Evolutionary conservation across 2,888 invertebrate genomes (phyloP).

Genomic region (Iselma pallidipennis): DNA sequence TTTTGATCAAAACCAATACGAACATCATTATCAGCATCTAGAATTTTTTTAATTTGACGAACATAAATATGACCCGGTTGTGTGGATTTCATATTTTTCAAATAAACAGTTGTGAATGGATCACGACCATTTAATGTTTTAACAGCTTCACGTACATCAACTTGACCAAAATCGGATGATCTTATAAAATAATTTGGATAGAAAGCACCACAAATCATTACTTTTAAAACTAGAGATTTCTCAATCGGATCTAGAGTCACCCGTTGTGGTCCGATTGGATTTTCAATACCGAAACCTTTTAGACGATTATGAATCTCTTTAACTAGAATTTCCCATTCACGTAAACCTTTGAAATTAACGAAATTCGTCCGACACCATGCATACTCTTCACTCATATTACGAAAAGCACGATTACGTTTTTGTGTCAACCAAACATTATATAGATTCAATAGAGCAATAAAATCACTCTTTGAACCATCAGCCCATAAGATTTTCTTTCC

Average conservation of each 20-base stretch:
- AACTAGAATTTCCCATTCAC: constrained; percentile 73
- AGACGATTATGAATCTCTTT: constrained; percentile 71
- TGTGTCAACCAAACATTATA: constrained; percentile 72
- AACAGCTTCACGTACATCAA: constrained; percentile 68
- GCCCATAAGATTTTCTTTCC: constrained; percentile 81
- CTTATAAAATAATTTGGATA: constrained; percentile 89
- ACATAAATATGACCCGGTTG: constrained; percentile 76
- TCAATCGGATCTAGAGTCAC: constrained; percentile 57
- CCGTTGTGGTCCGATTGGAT: constrained; percentile 56
- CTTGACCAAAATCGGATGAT: constrained; percentile 57
- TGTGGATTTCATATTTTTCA: constrained; percentile 61
- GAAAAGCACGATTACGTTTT: constrained; percentile 41
- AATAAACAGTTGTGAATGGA: constrained; percentile 77
- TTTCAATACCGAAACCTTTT: constrained; percentile 62
- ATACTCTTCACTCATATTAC: constrained; percentile 29
- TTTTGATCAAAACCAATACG: constrained; percentile 56
- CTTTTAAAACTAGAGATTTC: constrained; percentile 68
- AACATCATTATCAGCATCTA: constrained; percentile 57
- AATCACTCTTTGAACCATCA: constrained; percentile 81
- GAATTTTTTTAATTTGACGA: constrained; percentile 63
- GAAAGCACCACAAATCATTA: constrained; percentile 83
- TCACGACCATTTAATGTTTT: constrained; percentile 72
- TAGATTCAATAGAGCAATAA: constrained; percentile 78
- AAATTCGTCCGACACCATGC: constrained; percentile 72
- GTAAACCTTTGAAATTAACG: constrained; percentile 71